Conservation (phyloP, 2,113 vertebrate species). For the Syngnathus typhle region DNA sequence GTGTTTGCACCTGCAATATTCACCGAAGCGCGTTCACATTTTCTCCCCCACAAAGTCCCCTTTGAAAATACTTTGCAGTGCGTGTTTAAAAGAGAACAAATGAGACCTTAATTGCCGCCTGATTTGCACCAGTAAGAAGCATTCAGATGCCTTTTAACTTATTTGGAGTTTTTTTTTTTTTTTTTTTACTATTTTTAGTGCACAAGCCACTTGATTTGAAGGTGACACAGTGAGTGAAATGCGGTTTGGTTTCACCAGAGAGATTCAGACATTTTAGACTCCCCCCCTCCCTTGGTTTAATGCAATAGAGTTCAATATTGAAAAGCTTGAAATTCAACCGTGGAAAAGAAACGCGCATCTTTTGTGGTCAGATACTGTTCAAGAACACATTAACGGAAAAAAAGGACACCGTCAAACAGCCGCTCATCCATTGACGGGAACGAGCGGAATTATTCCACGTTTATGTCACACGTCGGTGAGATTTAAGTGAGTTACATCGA, state of each 20-base stretch:
- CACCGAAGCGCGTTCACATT: not conserved
- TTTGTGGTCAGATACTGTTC: constrained; percentile 27
- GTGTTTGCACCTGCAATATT: constrained; percentile 10
- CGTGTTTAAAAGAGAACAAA: constrained; percentile 13
- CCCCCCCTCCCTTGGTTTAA: constrained; percentile 6
- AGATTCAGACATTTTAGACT: constrained; percentile 11
- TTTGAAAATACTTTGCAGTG: constrained; percentile 11
- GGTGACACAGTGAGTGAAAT: not conserved
- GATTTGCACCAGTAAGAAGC: constrained; percentile 16
- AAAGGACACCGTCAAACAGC: constrained; percentile 29
- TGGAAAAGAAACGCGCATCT: not conserved
- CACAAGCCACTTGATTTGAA: constrained; percentile 9
- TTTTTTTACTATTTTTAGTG: not conserved
- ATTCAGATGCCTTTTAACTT: constrained; percentile 2
- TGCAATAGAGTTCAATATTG: not conserved
- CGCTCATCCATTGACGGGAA: too few relatives aligned
- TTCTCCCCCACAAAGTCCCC: not conserved
- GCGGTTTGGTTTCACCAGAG: constrained; percentile 1
- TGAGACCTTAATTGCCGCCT: constrained; percentile 3
- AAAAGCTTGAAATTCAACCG: constrained; percentile 15
- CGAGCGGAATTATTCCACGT: too few relatives aligned
- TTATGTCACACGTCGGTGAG: too few relatives aligned
- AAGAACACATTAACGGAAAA: constrained; percentile 5
- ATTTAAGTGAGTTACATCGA: too few relatives aligned
- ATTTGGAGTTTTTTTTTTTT: constrained; percentile 2